These are phyloP conservation scores for Ceratotherium simum DNA, from an alignment of 2,113 vertebrate genomes.

Conservation along the genomic window DNA sequence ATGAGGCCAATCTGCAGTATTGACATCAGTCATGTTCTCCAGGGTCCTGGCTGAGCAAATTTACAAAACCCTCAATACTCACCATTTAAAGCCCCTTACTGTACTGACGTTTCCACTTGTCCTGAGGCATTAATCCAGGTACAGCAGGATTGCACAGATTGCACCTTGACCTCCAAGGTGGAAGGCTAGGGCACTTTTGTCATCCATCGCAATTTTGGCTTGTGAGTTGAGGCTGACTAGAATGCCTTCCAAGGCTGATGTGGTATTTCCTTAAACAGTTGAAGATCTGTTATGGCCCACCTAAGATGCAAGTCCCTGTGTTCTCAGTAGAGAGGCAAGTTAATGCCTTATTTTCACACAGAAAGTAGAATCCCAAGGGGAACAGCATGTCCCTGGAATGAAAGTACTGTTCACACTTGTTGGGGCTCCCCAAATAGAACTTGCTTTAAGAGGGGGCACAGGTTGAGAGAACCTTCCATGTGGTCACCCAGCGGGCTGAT, in stretches of 20 bases:
- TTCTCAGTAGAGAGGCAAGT: background rate
- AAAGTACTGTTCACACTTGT: background rate
- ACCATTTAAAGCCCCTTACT: background rate
- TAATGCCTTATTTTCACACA: background rate
- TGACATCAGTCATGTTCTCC: background rate
- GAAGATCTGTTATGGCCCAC: background rate
- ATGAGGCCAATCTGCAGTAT: background rate
- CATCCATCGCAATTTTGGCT: background rate
- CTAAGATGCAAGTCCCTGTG: background rate
- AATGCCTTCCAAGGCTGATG: background rate
- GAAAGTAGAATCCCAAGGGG: background rate
- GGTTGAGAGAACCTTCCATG: background rate
- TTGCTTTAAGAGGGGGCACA: background rate
- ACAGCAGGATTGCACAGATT: background rate
- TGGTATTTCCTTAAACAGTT: background rate
- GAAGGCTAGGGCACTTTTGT: background rate
- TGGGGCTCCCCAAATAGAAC: background rate
- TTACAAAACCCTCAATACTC: background rate
- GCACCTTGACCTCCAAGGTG: background rate
- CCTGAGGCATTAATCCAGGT: background rate
- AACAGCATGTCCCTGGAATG: background rate
- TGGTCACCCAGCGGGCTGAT: background rate
- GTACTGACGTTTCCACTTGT: background rate
- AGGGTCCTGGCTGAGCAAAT: background rate
- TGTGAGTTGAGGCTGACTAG: background rate